Percentiles rank a stretch among this genome's conserved stretches.
phyloP scores from a whole-genome alignment of 2,888 invertebrate species.

The Volucella inflata region DNA sequence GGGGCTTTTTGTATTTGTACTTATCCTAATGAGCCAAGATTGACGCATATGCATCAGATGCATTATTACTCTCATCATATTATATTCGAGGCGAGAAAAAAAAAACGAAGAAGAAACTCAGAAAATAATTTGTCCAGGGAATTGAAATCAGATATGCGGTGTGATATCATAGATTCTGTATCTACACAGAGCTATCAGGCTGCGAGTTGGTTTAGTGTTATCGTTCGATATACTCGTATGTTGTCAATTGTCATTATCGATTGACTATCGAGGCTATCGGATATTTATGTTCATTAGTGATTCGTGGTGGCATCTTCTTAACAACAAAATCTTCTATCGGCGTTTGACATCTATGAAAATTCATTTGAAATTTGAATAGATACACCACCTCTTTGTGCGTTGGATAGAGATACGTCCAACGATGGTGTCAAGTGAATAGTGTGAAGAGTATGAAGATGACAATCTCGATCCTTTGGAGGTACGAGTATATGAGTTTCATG shows the following conservation, averaged over 20 bases:
- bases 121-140: slow-evolving; percentile 43
- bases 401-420: background rate
- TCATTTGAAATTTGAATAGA: slow-evolving; percentile 64
- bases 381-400: slow-evolving; percentile 32
- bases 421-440: too few species aligned
- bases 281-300: slow-evolving; percentile 71
- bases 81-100: slow-evolving; percentile 7
- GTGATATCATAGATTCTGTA: slow-evolving; percentile 32
- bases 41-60: slow-evolving; percentile 58
- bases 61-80: slow-evolving; percentile 31
- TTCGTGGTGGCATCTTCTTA: slow-evolving; percentile 72
- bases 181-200: slow-evolving; percentile 27
- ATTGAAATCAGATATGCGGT: slow-evolving; percentile 68
- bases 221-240: slow-evolving; percentile 44
- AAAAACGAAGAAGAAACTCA: background rate
- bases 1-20: background rate
- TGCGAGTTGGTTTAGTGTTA: slow-evolving; percentile 25
- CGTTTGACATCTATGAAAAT: slow-evolving; percentile 66
- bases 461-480: slow-evolving; percentile 55
- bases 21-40: slow-evolving; percentile 45
- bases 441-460: slow-evolving; percentile 46
- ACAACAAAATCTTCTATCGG: slow-evolving; percentile 61
- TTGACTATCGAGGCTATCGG: slow-evolving; percentile 65
- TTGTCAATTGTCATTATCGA: slow-evolving; percentile 70
- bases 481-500: background rate